Evolutionary conservation across 1,140 invertebrate genomes (phyloP).

Genomic region (Drosophila pachea): DNA sequence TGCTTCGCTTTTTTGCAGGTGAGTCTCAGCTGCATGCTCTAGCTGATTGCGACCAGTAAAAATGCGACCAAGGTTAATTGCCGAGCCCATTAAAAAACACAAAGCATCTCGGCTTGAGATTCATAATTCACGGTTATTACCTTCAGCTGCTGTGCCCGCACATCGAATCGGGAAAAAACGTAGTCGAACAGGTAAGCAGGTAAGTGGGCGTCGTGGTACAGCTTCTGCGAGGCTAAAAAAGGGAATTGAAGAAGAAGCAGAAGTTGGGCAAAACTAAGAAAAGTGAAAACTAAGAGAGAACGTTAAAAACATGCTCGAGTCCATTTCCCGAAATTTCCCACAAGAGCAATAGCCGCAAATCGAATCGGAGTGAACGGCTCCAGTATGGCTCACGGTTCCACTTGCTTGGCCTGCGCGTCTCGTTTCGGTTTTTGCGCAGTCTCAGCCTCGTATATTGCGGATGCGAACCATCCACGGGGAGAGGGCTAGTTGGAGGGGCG

Average conservation of each 20-base stretch:
- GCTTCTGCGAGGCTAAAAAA: constrained; percentile 15
- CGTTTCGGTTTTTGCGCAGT: constrained; percentile 56
- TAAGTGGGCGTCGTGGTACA: constrained; percentile 13
- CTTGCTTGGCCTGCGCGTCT: constrained; percentile 41
- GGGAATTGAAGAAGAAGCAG: too few relatives aligned
- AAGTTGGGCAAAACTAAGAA: not conserved
- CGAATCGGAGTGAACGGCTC: constrained; percentile 55
- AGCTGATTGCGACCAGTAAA: constrained; percentile 40
- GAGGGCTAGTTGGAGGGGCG: too few relatives aligned
- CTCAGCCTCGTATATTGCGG: constrained; percentile 64
- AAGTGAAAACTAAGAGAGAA: constrained; percentile 27
- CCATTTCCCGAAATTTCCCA: constrained; percentile 66
- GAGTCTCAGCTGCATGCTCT: constrained; percentile 36
- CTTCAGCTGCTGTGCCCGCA: constrained; percentile 43
- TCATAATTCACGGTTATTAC: constrained; percentile 67
- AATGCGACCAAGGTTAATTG: constrained; percentile 68
- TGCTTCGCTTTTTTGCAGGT: constrained; percentile 6
- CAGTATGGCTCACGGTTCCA: constrained; percentile 45
- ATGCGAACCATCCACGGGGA: too few relatives aligned
- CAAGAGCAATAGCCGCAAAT: constrained; percentile 70
- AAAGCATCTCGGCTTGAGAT: constrained; percentile 30
- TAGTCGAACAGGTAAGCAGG: constrained; percentile 51
- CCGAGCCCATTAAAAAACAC: constrained; percentile 47
- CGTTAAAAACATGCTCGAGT: constrained; percentile 52
- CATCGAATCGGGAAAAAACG: constrained; percentile 33